Conservation (phyloP, 2,113 vertebrate genomes). For the Lophochroa leadbeateri region DNA sequence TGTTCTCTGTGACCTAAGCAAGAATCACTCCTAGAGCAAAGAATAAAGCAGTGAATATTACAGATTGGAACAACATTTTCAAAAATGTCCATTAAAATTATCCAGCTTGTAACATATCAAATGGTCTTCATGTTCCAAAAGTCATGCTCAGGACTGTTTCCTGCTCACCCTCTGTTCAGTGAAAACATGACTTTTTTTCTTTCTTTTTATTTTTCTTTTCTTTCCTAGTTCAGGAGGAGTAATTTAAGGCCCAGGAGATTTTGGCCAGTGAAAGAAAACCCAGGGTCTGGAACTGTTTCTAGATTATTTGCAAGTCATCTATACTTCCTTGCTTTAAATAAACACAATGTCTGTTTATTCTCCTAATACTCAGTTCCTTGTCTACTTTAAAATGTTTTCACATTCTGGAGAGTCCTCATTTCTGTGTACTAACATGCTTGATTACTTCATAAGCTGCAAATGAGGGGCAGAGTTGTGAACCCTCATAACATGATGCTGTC, state of each 20-base stretch:
- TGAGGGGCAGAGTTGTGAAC: conserved; percentile 51
- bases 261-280: not conserved
- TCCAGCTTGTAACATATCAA: not conserved
- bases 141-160: not conserved
- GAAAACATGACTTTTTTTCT: not conserved
- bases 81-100: not conserved
- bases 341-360: not conserved
- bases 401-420: not conserved
- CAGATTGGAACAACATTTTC: not conserved
- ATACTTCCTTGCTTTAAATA: not conserved
- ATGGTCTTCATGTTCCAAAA: not conserved
- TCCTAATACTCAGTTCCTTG: not conserved
- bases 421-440: conserved; percentile 2
- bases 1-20: not conserved
- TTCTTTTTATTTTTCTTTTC: no score
- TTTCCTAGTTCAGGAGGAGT: not conserved
- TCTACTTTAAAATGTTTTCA: not conserved
- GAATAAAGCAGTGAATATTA: not conserved
- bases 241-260: not conserved
- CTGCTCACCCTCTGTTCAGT: not conserved
- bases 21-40: not conserved
- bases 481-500: conserved; percentile 47
- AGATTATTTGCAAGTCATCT: not conserved
- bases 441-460: conserved; percentile 36
- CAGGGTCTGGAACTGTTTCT: not conserved